Conservation (phyloP, 1,140 invertebrate genomes). For the Zaprionus davidi region DNA sequence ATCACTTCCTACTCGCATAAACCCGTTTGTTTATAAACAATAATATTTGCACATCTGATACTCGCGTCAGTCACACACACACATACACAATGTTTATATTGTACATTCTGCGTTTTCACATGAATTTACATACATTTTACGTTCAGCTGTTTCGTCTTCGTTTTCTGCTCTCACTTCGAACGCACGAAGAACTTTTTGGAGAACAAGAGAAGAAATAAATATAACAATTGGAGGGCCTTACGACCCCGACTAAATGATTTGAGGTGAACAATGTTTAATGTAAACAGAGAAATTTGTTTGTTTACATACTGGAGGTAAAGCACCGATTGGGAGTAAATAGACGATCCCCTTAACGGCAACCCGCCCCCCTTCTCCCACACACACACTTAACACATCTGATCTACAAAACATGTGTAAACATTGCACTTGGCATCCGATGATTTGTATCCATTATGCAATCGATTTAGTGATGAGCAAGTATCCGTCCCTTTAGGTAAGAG, state of each 20-base stretch:
- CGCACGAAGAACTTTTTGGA: neutral
- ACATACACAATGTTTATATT: neutral
- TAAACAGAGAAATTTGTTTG: slow-evolving; percentile 7
- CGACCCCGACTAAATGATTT: neutral
- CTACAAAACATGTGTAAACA: slow-evolving; percentile 12
- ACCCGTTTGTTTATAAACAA: slow-evolving; percentile 54
- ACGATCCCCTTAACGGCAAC: neutral
- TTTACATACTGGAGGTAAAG: slow-evolving; percentile 32
- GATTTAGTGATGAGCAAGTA: neutral
- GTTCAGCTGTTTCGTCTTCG: neutral
- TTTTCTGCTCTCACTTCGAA: neutral
- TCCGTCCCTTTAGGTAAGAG: neutral
- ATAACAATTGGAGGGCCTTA: neutral
- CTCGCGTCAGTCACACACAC: neutral
- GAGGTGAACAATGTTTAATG: slow-evolving; percentile 7
- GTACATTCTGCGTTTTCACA: neutral
- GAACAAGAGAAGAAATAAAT: neutral
- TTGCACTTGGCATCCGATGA: neutral
- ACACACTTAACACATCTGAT: neutral
- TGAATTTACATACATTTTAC: slow-evolving; percentile 11
- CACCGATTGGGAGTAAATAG: slow-evolving; percentile 22
- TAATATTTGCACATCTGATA: slow-evolving; percentile 33
- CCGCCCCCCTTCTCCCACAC: too few relatives aligned
- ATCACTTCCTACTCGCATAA: slow-evolving; percentile 39
- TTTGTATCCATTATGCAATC: slow-evolving; percentile 17